These are phyloP conservation scores for Pardalotus punctatus DNA, from an alignment of 2,113 vertebrate species.

Conservation along the genomic window DNA sequence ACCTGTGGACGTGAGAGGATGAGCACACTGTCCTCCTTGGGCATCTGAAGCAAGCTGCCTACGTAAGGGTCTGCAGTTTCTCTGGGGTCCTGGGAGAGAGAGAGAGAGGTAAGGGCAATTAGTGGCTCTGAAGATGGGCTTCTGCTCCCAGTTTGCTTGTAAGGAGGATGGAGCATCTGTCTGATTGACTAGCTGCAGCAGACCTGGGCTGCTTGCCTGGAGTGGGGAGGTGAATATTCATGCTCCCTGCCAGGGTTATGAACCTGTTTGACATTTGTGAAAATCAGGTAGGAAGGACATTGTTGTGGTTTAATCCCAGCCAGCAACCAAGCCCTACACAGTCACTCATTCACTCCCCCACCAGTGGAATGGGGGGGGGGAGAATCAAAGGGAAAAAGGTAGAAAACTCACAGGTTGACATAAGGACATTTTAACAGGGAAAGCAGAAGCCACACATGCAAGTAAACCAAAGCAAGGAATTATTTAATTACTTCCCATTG, in stretches of 20 bases:
- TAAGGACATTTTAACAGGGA: neutral
- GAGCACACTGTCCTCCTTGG: neutral
- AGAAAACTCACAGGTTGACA: neutral
- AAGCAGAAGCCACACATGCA: neutral
- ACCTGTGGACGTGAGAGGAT: rapidly evolving
- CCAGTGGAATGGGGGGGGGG: neutral
- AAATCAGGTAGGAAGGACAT: neutral
- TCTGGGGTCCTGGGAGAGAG: neutral
- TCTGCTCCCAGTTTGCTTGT: neutral
- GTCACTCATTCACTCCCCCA: neutral
- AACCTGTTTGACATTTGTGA: neutral
- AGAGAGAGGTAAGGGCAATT: neutral
- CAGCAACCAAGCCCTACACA: neutral
- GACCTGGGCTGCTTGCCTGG: neutral
- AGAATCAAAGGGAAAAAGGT: neutral
- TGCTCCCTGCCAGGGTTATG: neutral
- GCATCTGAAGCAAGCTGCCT: neutral
- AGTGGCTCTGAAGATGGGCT: neutral
- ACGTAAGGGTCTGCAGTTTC: neutral
- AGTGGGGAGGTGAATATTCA: neutral
- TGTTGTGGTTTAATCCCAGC: neutral
- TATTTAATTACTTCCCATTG: neutral
- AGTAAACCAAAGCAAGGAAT: neutral
- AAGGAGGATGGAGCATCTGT: neutral
- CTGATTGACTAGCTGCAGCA: neutral